phyloP scores from a whole-genome alignment of 2,888 invertebrate species.

The Amiota communis region DNA sequence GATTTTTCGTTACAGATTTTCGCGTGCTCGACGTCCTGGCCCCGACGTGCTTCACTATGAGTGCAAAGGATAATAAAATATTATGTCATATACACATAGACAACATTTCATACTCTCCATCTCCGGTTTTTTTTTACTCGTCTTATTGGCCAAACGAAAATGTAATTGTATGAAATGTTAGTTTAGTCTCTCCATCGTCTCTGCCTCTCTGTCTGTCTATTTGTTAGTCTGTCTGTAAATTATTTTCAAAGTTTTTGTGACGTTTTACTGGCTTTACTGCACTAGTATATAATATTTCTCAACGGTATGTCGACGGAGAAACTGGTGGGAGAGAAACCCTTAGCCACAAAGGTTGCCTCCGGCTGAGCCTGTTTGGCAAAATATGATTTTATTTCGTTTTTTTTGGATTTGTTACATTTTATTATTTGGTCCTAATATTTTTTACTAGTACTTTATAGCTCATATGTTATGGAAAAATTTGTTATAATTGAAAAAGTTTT shows the following conservation, averaged over 20 bases:
- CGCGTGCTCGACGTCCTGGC: conserved; percentile 15
- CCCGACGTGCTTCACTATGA: conserved; percentile 11
- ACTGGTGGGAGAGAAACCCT: too few relatives aligned
- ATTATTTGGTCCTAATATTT: conserved; percentile 29
- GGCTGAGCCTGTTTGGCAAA: conserved; percentile 12
- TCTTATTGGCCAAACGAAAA: conserved; percentile 45
- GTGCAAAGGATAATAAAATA: conserved; percentile 30
- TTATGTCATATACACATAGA: conserved; percentile 20
- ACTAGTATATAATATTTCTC: too few relatives aligned
- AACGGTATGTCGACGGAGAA: too few relatives aligned
- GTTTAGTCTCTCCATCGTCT: conserved; percentile 16
- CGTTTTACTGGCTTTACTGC: neutral
- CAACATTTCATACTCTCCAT: neutral
- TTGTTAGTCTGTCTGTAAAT: conserved; percentile 36
- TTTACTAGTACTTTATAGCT: conserved; percentile 16
- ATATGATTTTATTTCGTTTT: conserved; percentile 12
- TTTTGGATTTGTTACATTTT: conserved; percentile 30
- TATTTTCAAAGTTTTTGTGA: conserved; percentile 23
- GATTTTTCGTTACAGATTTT: conserved; percentile 27
- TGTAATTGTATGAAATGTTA: conserved; percentile 58
- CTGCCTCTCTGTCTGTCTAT: neutral
- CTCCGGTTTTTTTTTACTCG: neutral
- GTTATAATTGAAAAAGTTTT: conserved; percentile 54
- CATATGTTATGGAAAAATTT: conserved; percentile 36
- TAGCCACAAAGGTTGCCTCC: too few relatives aligned